phyloP scores from a whole-genome alignment of 2,113 vertebrate genomes.

The Anoura caudifer region DNA sequence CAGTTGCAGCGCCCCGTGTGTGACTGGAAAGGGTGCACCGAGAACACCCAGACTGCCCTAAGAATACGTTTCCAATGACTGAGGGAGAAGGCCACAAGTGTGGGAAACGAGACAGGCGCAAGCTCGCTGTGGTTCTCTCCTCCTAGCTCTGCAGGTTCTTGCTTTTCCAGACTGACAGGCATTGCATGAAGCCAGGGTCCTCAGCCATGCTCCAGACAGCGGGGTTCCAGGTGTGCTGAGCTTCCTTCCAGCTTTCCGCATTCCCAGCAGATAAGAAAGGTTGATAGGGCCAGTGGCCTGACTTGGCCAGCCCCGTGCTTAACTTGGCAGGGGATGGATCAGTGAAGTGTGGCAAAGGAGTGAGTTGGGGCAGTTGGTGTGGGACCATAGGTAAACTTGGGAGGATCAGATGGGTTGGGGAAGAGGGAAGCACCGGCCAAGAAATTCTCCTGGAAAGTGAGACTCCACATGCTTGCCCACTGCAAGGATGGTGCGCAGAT shows the following conservation, averaged over 20 bases:
- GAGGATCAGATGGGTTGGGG: not conserved
- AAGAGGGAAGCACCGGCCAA: not conserved
- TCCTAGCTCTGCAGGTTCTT: not conserved
- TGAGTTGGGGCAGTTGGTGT: not conserved
- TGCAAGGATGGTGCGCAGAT: not conserved
- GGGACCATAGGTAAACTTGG: not conserved
- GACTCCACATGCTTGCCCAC: not conserved
- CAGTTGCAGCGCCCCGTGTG: not conserved
- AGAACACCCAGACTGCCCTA: not conserved
- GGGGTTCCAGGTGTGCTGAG: slow-evolving; percentile 15
- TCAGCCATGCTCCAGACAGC: not conserved
- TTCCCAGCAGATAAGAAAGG: not conserved
- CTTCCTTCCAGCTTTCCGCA: not conserved
- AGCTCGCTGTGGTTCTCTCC: not conserved
- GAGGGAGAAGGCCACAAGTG: not conserved
- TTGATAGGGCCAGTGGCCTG: not conserved
- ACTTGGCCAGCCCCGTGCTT: not conserved
- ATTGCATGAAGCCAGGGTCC: not conserved
- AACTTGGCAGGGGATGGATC: not conserved
- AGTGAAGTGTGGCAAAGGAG: not conserved
- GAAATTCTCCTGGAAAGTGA: not conserved
- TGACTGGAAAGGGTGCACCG: not conserved
- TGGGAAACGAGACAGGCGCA: not conserved
- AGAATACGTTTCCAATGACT: not conserved
- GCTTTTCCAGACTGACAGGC: not conserved